phyloP scores from a whole-genome alignment of 1,140 invertebrate species.

The Sminthurinus signatus region DNA sequence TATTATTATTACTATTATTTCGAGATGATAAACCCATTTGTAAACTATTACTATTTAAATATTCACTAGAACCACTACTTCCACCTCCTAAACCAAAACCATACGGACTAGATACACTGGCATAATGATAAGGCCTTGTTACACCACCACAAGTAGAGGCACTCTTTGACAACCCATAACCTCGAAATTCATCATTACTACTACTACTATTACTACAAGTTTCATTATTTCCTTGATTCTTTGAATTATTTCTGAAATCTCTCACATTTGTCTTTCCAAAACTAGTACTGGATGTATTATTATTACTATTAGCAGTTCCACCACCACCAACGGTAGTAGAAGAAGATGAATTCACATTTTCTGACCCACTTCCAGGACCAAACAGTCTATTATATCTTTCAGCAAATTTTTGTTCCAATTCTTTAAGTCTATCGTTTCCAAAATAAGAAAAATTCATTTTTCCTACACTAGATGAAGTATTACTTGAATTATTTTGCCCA shows the following conservation, averaged over 20 bases:
- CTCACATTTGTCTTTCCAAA: background rate
- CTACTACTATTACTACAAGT: background rate
- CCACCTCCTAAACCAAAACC: slow-evolving; percentile 18
- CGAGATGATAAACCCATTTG: background rate
- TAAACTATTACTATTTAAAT: background rate
- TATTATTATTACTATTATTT: background rate
- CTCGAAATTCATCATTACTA: slow-evolving; percentile 20
- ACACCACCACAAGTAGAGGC: slow-evolving; percentile 27
- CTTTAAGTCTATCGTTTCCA: slow-evolving; percentile 40
- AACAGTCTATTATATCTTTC: slow-evolving; percentile 38
- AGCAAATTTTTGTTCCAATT: slow-evolving; percentile 38
- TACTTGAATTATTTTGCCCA: background rate
- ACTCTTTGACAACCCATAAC: slow-evolving; percentile 38
- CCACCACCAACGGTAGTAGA: background rate
- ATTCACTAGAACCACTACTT: background rate
- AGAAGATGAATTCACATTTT: background rate
- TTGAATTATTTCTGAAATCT: slow-evolving; percentile 1
- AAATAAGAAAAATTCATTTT: slow-evolving; percentile 33
- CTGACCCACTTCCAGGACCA: slow-evolving; percentile 25
- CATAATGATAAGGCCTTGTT: slow-evolving; percentile 15
- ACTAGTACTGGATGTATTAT: background rate
- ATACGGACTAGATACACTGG: slow-evolving; percentile 2
- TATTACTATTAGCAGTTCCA: background rate
- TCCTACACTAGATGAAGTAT: background rate
- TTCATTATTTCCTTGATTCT: slow-evolving; percentile 11